Conservation (phyloP, 2,888 invertebrate genomes). For the Scrobipalpa atriplicella region DNA sequence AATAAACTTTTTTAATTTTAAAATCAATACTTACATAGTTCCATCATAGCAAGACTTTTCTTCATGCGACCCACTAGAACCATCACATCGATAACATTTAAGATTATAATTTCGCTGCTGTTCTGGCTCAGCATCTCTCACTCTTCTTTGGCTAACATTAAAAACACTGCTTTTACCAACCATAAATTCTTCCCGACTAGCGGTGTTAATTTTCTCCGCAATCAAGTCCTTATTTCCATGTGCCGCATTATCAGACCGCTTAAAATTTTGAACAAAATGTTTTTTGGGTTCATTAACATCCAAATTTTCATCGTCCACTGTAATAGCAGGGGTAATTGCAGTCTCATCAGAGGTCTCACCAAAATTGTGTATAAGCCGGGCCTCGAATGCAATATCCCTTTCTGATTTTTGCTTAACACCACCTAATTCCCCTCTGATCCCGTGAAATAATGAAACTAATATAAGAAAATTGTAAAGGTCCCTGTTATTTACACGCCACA, state of each 20-base stretch:
- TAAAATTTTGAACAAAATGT: slow-evolving; percentile 43
- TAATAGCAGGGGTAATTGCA: slow-evolving; percentile 44
- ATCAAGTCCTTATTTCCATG: slow-evolving; percentile 32
- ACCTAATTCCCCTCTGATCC: slow-evolving; percentile 42
- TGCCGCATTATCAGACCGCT: slow-evolving; percentile 40
- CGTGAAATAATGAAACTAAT: slow-evolving; percentile 48
- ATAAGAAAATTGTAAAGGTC: slow-evolving; percentile 47
- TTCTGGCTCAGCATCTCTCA: not conserved
- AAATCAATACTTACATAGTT: slow-evolving; percentile 46
- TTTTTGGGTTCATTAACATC: slow-evolving; percentile 45
- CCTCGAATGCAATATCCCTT: slow-evolving; percentile 47
- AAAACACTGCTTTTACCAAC: too few relatives aligned
- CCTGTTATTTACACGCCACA: slow-evolving; percentile 41
- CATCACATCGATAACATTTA: slow-evolving; percentile 8
- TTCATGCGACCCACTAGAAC: not conserved
- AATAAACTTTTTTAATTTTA: too few relatives aligned
- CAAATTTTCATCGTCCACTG: slow-evolving; percentile 44
- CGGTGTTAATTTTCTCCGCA: not conserved
- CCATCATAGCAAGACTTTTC: slow-evolving; percentile 50
- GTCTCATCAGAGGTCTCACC: slow-evolving; percentile 39
- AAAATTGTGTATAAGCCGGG: slow-evolving; percentile 44
- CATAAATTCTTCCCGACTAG: not conserved
- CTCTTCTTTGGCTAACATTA: not conserved
- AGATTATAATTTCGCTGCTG: not conserved
- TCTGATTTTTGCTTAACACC: slow-evolving; percentile 43